Conservation (phyloP, 1,140 invertebrate species). For the Penaeus indicus region DNA sequence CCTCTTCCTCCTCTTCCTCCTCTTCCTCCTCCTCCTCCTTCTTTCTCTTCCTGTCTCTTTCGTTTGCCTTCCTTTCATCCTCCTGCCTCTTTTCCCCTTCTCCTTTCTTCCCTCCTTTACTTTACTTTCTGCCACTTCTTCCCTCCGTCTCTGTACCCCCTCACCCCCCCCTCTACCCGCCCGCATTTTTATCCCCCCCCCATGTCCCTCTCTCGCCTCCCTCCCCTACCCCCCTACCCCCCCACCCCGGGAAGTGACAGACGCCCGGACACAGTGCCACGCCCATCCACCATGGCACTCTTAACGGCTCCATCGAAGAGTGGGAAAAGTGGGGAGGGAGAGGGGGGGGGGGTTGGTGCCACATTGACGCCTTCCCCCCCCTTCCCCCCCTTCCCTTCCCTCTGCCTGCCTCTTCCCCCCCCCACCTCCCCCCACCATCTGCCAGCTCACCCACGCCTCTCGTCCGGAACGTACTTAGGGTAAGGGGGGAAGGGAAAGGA, state of each 20-base stretch:
- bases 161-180: neutral
- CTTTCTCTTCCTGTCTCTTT: neutral
- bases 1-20: too few species aligned
- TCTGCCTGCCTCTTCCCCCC: too few species aligned
- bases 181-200: too few species aligned
- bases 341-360: neutral
- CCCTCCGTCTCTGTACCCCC: slow-evolving; percentile 12
- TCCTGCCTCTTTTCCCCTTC: neutral
- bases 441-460: too few species aligned
- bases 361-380: too few species aligned
- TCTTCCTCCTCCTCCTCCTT: neutral
- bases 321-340: neutral
- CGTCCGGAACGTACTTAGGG: too few species aligned
- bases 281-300: neutral
- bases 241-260: slow-evolving; percentile 6
- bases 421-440: too few species aligned
- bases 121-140: neutral
- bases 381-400: too few species aligned
- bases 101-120: neutral
- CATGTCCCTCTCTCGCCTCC: neutral
- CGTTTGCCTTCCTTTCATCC: neutral
- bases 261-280: neutral
- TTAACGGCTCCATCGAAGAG: neutral
- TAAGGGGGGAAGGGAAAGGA: too few species aligned
- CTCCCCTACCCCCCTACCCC: neutral